phyloP scores from a whole-genome alignment of 2,797 vertebrate species.

The Pangasius krempfi region DNA sequence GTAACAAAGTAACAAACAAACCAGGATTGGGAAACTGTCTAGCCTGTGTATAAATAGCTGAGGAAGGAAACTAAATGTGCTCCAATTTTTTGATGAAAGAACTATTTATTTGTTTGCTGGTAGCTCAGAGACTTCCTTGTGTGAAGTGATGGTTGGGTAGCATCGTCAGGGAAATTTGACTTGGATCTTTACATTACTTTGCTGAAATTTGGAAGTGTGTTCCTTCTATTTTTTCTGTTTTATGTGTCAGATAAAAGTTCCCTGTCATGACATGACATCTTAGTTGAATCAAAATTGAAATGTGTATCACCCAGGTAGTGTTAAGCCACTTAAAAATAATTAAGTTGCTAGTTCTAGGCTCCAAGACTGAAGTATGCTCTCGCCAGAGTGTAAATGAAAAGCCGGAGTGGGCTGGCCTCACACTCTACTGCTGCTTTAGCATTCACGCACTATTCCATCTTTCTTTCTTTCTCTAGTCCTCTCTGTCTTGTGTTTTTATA shows the following conservation, averaged over 20 bases:
- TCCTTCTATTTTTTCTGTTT: neutral
- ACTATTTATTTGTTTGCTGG: neutral
- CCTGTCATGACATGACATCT: neutral
- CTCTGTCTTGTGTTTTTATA: neutral
- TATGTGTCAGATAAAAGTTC: neutral
- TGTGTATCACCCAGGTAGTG: neutral
- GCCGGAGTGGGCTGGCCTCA: conserved; percentile 55
- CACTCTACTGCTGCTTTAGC: conserved; percentile 69
- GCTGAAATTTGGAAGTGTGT: neutral
- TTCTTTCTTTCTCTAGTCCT: conserved; percentile 18
- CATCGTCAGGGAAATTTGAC: neutral
- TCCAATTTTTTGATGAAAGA: neutral
- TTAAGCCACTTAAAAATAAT: neutral
- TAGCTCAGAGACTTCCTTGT: neutral
- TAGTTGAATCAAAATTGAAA: neutral
- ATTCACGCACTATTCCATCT: conserved; percentile 62
- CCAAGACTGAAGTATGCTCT: conserved; percentile 37
- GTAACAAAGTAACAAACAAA: neutral
- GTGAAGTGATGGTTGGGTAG: neutral
- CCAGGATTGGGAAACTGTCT: neutral
- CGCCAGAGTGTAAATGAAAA: conserved; percentile 64
- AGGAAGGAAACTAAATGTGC: neutral
- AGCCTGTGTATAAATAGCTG: neutral
- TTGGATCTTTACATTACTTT: neutral
- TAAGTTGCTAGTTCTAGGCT: neutral